Evolutionary conservation across 1,140 invertebrate genomes (phyloP), one percentile per base, ranked within the genome.

Genomic region (Drosophila sp.): DNA sequence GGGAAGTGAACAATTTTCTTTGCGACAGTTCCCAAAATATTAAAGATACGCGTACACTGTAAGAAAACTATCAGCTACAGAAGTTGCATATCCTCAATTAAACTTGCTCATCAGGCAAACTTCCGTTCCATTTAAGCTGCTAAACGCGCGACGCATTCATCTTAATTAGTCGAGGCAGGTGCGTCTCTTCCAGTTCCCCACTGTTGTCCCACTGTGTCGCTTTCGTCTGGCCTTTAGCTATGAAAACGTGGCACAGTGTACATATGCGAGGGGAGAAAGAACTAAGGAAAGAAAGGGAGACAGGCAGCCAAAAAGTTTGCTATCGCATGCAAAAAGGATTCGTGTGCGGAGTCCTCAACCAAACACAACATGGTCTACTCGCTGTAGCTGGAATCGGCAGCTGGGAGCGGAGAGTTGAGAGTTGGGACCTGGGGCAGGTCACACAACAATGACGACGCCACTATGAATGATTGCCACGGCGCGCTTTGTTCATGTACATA

Each of bases 401-500:
- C n/a, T n/a, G 13, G 14, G 14, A 16, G 1, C 2, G 21, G 3
- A n/a, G 6, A 16, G 50, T n/a, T n/a, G 11, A 40, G 2, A 0
- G 7, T 25, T 7, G n/a, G 16, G 32, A n/a, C 21, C 34, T 11
- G 54, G 21, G 16, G 57, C 65, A 69, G 57, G 58, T 54, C 67
- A 57, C 53, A 64, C 73, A 84, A 80, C 76, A 80, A 84, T 77
- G 73, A 70, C 80, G 51, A 72, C 77, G 73, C 65, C 74, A 78
- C 78, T 76, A 87, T 87, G 82, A 87, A 87, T 87, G 82, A 87
- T 87, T 87, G 82, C 82, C 78, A 61, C 82, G 65, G 76, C 69
- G 64, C 78, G 57, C 72, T 81, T 86, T 87, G 82, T 87, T 87
- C 82, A 87, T 87, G 82, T 87, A 70, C 82, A 71, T 73, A 80